Conservation (phyloP, 1,140 invertebrate species). For the Aporrectodea caliginosa region DNA sequence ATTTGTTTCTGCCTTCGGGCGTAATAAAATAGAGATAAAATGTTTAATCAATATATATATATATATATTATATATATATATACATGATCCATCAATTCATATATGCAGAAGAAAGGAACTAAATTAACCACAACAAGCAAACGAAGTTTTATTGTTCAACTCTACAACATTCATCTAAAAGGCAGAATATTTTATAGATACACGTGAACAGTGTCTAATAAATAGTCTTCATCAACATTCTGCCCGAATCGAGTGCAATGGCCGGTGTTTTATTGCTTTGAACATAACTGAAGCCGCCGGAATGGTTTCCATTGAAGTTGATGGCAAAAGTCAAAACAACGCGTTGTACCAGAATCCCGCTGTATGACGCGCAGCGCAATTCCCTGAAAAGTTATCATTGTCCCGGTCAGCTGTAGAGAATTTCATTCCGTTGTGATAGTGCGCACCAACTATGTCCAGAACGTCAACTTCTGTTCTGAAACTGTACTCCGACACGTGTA, state of each 20-base stretch:
- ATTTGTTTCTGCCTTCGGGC: no score
- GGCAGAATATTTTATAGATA: no score
- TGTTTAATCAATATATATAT: no score
- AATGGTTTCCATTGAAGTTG: background rate
- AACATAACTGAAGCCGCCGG: background rate
- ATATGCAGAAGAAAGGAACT: no score
- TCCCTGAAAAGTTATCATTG: background rate
- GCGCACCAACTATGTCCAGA: background rate
- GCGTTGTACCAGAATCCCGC: background rate
- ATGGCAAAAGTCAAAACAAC: background rate
- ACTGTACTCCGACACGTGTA: background rate
- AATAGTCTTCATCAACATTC: background rate
- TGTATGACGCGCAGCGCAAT: background rate
- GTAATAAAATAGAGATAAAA: no score
- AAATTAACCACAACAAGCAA: no score
- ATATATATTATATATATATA: no score
- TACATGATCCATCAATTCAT: no score
- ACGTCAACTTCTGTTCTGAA: background rate
- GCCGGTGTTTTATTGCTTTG: background rate
- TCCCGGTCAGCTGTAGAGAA: background rate
- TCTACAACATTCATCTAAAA: no score
- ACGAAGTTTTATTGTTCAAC: no score
- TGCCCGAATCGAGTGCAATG: background rate
- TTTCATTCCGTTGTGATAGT: conserved; percentile 2
- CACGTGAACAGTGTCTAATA: no score